These are phyloP conservation scores for Euthynnus affinis DNA, from an alignment of 2,797 vertebrate species.

Conservation along the genomic window DNA sequence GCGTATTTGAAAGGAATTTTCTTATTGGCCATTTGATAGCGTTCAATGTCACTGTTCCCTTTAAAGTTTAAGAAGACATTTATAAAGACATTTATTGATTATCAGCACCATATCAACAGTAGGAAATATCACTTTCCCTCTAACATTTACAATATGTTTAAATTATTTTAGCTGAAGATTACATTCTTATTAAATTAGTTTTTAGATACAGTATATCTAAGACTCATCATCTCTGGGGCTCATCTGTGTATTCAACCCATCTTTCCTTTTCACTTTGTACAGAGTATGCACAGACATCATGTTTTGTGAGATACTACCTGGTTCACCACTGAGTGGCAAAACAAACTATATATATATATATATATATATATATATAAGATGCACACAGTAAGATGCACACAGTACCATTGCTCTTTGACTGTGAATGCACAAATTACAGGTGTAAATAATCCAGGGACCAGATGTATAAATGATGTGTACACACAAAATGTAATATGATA, in stretches of 20 bases:
- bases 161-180: constrained; percentile 53
- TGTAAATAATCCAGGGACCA: background rate
- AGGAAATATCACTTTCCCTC: constrained; percentile 31
- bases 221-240: background rate
- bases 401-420: background rate
- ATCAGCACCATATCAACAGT: constrained; percentile 53
- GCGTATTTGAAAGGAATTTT: constrained; percentile 99
- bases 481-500: too few species aligned
- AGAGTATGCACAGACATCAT: background rate
- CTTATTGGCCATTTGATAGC: constrained; percentile 99
- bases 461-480: too few species aligned
- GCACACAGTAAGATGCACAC: too few species aligned
- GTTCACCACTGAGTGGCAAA: background rate
- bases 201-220: background rate
- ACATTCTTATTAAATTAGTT: constrained; percentile 6
- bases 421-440: background rate
- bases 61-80: constrained; percentile 97
- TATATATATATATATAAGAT: too few species aligned
- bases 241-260: background rate
- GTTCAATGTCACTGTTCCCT: constrained; percentile 99
- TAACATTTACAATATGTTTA: constrained; percentile 62
- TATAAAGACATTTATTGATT: constrained; percentile 94
- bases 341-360: too few species aligned
- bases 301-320: background rate
- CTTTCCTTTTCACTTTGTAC: background rate